phyloP scores from a whole-genome alignment of 2,888 invertebrate species.

The Metallyticus violacea region DNA sequence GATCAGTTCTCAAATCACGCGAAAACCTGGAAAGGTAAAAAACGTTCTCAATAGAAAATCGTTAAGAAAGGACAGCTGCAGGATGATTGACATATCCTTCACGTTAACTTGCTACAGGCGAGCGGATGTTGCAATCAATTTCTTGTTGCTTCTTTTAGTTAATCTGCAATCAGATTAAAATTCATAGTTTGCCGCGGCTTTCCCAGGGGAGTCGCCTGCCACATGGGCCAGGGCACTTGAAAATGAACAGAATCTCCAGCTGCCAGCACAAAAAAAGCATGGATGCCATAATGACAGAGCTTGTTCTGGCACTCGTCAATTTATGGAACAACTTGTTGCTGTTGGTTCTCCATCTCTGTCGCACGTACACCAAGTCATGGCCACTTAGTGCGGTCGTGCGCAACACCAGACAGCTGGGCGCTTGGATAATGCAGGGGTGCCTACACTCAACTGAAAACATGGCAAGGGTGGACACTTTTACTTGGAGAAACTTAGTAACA shows the following conservation, averaged over 20 bases:
- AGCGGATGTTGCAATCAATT: background rate
- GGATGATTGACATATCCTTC: background rate
- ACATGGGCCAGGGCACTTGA: background rate
- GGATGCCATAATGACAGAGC: background rate
- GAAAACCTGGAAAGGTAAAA: too few relatives aligned
- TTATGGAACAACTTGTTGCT: background rate
- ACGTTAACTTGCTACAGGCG: background rate
- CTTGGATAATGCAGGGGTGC: background rate
- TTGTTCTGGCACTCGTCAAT: background rate
- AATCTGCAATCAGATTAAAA: background rate
- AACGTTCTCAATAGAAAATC: background rate
- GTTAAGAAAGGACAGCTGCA: background rate
- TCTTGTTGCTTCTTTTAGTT: background rate
- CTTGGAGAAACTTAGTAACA: too few relatives aligned
- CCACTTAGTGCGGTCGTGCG: constrained; percentile 2
- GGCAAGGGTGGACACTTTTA: too few relatives aligned
- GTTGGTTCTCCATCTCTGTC: background rate
- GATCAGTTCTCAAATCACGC: too few relatives aligned
- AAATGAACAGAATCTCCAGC: background rate
- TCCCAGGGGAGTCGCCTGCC: background rate
- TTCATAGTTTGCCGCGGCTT: background rate
- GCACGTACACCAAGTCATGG: background rate
- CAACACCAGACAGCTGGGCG: background rate
- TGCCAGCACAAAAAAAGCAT: background rate
- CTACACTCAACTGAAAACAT: too few relatives aligned